phyloP scores from a whole-genome alignment of 2,113 vertebrate genomes.

The Neopipo cinnamomea region DNA sequence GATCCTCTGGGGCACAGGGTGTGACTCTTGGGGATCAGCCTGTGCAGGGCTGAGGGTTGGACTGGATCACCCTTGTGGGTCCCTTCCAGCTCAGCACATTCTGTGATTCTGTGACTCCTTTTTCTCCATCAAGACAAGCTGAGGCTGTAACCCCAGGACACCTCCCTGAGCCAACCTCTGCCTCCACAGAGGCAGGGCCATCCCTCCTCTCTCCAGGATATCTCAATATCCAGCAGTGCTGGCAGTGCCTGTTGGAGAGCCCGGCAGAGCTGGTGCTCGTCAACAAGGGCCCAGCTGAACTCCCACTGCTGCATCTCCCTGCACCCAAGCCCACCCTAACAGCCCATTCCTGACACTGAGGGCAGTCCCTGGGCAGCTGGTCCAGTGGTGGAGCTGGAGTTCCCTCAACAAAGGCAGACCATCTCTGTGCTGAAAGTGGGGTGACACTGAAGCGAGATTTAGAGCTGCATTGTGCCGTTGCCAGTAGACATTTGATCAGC shows the following conservation, averaged over 20 bases:
- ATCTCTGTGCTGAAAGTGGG: background rate
- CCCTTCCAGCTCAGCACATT: background rate
- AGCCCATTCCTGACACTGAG: rapidly evolving
- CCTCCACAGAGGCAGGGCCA: background rate
- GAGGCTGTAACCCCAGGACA: background rate
- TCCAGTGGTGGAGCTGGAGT: background rate
- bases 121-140: background rate
- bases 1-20: background rate
- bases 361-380: rapidly evolving
- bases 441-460: background rate
- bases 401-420: background rate
- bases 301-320: no score
- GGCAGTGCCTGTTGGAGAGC: rapidly evolving
- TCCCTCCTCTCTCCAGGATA: rapidly evolving
- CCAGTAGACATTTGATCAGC: slow-evolving; percentile 66
- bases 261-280: rapidly evolving
- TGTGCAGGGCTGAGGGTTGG: background rate
- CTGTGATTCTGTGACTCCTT: background rate
- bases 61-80: background rate
- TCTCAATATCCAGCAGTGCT: background rate
- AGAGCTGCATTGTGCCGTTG: background rate
- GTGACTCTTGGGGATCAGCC: background rate
- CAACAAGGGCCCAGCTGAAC: rapidly evolving
- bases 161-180: background rate
- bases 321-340: no score